These are phyloP conservation scores for Pyrrhia umbra DNA, from an alignment of 2,888 invertebrate species.

Conservation along the genomic window DNA sequence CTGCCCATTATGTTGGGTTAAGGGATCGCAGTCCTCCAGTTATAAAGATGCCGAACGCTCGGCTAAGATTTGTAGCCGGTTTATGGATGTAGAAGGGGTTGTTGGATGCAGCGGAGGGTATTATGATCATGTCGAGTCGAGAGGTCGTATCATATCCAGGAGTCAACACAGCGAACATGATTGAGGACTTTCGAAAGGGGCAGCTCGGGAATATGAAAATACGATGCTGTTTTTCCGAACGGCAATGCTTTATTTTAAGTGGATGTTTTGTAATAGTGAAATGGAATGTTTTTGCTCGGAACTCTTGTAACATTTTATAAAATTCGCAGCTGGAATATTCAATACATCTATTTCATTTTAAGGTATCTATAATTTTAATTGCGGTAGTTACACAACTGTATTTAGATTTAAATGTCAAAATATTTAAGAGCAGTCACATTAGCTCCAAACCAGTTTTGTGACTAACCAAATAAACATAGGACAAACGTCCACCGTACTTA, in stretches of 20 bases:
- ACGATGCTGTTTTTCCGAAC: conserved; percentile 71
- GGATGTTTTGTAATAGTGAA: conserved; percentile 45
- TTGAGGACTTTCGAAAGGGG: conserved; percentile 82
- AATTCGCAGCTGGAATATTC: background rate
- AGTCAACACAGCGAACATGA: conserved; percentile 88
- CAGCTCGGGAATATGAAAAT: conserved; percentile 78
- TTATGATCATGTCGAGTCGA: conserved; percentile 88
- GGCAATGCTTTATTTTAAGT: conserved; percentile 64
- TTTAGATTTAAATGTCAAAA: background rate
- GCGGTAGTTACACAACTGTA: background rate
- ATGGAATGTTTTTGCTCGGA: conserved; percentile 17
- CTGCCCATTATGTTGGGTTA: conserved; percentile 90
- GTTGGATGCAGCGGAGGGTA: conserved; percentile 84
- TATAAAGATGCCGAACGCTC: conserved; percentile 89
- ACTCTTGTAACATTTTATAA: background rate
- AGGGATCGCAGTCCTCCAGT: conserved; percentile 87
- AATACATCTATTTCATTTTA: background rate
- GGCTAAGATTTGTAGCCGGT: conserved; percentile 88
- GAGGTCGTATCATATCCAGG: conserved; percentile 87
- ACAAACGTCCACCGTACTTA: conserved; percentile 64
- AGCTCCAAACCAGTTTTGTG: conserved; percentile 26
- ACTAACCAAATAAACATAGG: conserved; percentile 45
- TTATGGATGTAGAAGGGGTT: conserved; percentile 89
- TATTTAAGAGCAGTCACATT: background rate
- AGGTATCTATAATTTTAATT: background rate